Conservation (phyloP, 2,113 vertebrate species). For the Cepphus grylle region DNA sequence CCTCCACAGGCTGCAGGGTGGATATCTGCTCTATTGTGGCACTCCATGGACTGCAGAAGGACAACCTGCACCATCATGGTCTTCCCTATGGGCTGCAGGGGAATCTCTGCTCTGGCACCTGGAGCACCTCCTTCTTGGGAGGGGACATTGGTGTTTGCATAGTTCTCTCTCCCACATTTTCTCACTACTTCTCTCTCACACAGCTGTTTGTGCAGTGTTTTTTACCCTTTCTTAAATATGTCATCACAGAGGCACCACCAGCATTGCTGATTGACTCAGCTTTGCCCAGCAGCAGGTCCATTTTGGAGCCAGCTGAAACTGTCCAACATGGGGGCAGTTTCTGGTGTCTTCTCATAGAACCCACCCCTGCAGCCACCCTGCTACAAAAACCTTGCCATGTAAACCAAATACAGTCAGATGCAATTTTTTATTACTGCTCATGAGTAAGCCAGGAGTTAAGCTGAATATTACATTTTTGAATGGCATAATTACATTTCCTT, state of each 20-base stretch:
- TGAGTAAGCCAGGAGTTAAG: neutral
- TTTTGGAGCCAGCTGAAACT: too few species aligned
- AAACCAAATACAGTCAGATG: neutral
- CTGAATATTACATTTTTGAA: neutral
- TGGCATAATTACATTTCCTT: neutral
- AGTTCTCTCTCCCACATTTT: neutral
- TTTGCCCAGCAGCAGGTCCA: neutral
- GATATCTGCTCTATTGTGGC: too few species aligned
- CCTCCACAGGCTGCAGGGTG: too few species aligned
- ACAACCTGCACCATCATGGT: too few species aligned
- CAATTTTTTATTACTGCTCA: neutral
- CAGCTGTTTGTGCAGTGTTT: neutral
- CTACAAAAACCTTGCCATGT: too few species aligned
- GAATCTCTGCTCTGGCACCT: neutral
- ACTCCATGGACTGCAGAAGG: too few species aligned
- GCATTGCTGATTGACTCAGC: neutral
- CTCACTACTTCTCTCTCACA: neutral
- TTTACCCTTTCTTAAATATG: neutral
- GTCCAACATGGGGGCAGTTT: too few species aligned
- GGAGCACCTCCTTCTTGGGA: neutral
- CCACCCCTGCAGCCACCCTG: too few species aligned
- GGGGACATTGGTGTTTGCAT: neutral
- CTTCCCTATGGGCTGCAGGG: too few species aligned
- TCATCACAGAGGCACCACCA: neutral
- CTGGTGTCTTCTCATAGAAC: too few species aligned